Base-by-base conservation (phyloP, 2,888 invertebrate species). In the Homarus gammarus region DNA sequence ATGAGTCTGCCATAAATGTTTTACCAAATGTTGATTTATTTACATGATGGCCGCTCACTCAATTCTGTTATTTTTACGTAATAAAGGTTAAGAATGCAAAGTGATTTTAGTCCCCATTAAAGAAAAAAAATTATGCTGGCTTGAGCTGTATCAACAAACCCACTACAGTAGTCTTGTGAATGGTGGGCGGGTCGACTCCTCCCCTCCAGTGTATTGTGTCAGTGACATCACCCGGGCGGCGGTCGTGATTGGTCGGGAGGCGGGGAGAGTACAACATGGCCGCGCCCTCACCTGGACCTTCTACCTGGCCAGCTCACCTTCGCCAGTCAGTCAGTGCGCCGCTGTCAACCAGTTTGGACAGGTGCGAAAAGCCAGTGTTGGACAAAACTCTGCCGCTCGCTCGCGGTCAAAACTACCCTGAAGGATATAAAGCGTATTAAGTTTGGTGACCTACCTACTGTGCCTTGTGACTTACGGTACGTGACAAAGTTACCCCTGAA, bases 291-390 rank as follows among this genome's bases (percentile, higher is more conserved):
- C 81, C 72, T 44, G 51, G 61, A 72, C 79, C 49, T 31, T 68
- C 82, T 82, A 81, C 87, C 82, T 81, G 87, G n/a, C 61, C 22
- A 22, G 38, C 77, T 73, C 81, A 82, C 44, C 72, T 87, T 44
- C 72, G 81, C 72, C 81, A 87, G 81, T 87, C 87, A 87, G 87
- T 87, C 87, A 87, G 87, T 87, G 81, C 81, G 73, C 87, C 73
- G 81, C 87, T 87, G 87, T 87, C 87, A 81, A 51, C 81, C 81
- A 49, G 87, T 81, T 87, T 87, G 87, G 87, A 87, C 87, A 87
- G 87, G 87, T 87, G 87, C 77, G 87, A 73, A 81, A 87, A 61
- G 51, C 38, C 40, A 73, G 70, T 79, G 70, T 82, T 73, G 72
- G 51, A 73, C 83, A 84, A 61, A 56, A 36, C 81, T 31, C 33